Base-by-base conservation (phyloP, 2,797 vertebrate genomes). In the Yasuhikotakia modesta region DNA sequence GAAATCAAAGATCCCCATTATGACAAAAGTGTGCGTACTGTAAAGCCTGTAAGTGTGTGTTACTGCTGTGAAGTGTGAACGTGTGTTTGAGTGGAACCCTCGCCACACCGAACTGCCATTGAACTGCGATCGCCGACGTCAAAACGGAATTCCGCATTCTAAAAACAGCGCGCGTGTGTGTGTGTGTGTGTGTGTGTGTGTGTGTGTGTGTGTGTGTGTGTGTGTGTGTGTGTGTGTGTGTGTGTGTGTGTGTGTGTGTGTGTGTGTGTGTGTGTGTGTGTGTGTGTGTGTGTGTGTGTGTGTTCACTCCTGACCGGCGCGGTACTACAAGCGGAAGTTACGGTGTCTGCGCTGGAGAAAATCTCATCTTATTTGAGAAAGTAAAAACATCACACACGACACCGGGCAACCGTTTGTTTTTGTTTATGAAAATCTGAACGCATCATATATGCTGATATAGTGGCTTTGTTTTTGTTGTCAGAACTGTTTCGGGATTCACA, bases 111-210 rank as follows among this genome's bases (percentile, higher is more conserved):
- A 11, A 61, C n/a, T n/a, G n/a, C n/a, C n/a, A n/a, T n/a, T 45
- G 27, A 61, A 10, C 45, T n/a, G 22, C 39, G 24, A 68, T 10
- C 35, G 30, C 53, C 32, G 52, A 73, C 71, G 79, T 75, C 60
- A 74, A 48, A 53, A 78, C 70, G 82, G 82, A 78, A 80, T 83
- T 83, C 82, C 82, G 70, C 66, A 53, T 78, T 70, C 70, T 80
- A 75, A 64, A 80, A 73, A 45, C 69, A 83, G 43, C 48, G 64
- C 11, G 53, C 17, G 57, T 46, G 14, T 52, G 60, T 60, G 53
- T 60, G 21, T 72, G 17, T 67, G 65, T 52, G n/a, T 64, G 45
- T 73, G 53, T 60, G 22, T 39, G 35, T 21, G 3, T 30, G 52
- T 70, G 53, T 60, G 30, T 43, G 75, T 48, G 39, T 58, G 63